Percentiles rank a stretch among this genome's conserved stretches.
phyloP scores from a whole-genome alignment of 37 sponge, comb jelly and placozoan genomes.

The Bolinopsis microptera region DNA sequence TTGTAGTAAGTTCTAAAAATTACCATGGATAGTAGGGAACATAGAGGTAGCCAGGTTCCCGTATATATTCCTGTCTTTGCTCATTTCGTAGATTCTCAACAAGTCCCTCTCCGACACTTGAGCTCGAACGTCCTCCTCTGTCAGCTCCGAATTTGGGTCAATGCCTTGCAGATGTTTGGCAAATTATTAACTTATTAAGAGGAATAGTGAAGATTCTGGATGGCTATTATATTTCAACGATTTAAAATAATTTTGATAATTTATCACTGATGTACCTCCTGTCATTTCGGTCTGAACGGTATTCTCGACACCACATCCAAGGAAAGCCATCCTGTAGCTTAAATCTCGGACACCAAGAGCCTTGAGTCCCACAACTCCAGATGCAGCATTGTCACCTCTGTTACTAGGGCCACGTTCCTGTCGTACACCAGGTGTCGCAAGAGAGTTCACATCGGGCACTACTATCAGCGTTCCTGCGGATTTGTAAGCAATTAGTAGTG shows the following conservation, averaged over 20 bases:
- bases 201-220: no score
- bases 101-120: slow-evolving; percentile 84
- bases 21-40: slow-evolving; percentile 98
- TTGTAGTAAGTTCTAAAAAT: background rate
- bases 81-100: slow-evolving; percentile 89
- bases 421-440: slow-evolving; percentile 73
- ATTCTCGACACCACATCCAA: slow-evolving; percentile 82
- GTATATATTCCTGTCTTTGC: slow-evolving; percentile 87
- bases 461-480: slow-evolving; percentile 83
- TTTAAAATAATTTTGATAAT: no score
- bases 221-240: no score
- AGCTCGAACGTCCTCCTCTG: slow-evolving; percentile 77
- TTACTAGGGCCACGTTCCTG: background rate
- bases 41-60: slow-evolving; percentile 87
- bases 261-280: no score
- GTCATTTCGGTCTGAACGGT: slow-evolving; percentile 28
- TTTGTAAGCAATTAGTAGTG: no score
- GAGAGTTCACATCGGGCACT: slow-evolving; percentile 92
- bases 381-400: slow-evolving; percentile 59
- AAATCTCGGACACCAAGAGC: slow-evolving; percentile 95
- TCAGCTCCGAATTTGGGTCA: slow-evolving; percentile 70
- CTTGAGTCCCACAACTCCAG: slow-evolving; percentile 84
- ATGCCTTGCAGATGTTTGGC: slow-evolving; percentile 8
- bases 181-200: no score
- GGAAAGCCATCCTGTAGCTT: slow-evolving; percentile 91